Conservation (phyloP, 2,113 vertebrate species). For the Chaetura pelagica region DNA sequence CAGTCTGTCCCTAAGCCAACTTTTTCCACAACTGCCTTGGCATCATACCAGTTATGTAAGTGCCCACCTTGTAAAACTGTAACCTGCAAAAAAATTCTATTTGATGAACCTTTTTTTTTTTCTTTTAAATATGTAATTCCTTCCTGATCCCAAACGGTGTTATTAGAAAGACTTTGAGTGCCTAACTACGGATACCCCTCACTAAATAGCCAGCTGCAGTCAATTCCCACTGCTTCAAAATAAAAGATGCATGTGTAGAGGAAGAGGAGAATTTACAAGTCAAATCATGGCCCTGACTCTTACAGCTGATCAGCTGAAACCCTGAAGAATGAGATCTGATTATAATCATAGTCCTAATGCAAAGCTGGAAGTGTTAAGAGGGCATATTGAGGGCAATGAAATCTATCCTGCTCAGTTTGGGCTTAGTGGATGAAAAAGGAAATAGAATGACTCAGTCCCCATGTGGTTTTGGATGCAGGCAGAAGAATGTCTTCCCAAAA, state of each 20-base stretch:
- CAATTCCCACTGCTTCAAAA: conserved; percentile 55
- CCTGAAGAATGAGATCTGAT: conserved; percentile 64
- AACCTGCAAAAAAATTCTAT: neutral
- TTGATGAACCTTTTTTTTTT: neutral
- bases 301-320: conserved; percentile 50
- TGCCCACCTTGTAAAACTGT: neutral
- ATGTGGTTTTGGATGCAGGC: neutral
- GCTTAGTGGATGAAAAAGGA: neutral
- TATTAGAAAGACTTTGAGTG: conserved; percentile 13
- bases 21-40: neutral
- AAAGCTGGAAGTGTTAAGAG: conserved; percentile 34
- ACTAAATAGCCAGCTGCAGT: conserved; percentile 53
- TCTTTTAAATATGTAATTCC: neutral
- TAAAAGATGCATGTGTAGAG: conserved; percentile 39
- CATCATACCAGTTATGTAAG: neutral
- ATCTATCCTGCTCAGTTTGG: conserved; percentile 13
- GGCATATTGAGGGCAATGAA: conserved; percentile 33
- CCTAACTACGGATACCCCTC: conserved; percentile 24
- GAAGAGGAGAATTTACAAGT: conserved; percentile 65
- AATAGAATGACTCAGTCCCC: conserved; percentile 25
- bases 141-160: conserved; percentile 13
- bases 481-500: neutral
- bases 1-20: neutral
- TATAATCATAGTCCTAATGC: conserved; percentile 59
- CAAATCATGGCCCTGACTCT: conserved; percentile 45